Percentiles rank a stretch among this genome's conserved stretches.
Conservation (phyloP, 2,113 vertebrate species). For the Arothron firmamentum region DNA sequence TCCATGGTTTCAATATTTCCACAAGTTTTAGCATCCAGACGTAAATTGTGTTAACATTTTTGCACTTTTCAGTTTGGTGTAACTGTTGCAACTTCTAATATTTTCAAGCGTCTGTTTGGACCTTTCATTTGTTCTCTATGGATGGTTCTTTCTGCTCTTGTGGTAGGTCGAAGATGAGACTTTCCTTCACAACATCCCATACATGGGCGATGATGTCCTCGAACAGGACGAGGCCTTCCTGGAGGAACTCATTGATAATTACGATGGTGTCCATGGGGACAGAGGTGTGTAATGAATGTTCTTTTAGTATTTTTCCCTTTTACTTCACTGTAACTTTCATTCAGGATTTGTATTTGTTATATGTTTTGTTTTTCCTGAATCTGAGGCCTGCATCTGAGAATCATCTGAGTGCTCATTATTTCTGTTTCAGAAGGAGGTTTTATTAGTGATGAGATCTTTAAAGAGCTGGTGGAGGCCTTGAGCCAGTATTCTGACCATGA, state of each 20-base stretch:
- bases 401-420: not conserved
- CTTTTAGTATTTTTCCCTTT: not conserved
- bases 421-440: conserved; percentile 80
- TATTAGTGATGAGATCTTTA: conserved; percentile 92
- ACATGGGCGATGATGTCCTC: conserved; percentile 97
- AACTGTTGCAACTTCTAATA: too few species aligned
- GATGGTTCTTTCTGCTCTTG: conserved; percentile 1
- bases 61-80: too few species aligned
- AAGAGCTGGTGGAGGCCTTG: conserved; percentile 92
- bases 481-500: conserved; percentile 91
- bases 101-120: too few species aligned
- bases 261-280: conserved; percentile 95
- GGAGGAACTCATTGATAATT: conserved; percentile 97
- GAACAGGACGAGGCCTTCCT: conserved; percentile 98
- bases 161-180: conserved; percentile 96
- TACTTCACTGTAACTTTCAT: not conserved
- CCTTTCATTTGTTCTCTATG: too few species aligned
- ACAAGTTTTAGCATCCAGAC: too few species aligned
- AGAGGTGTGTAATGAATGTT: conserved; percentile 77
- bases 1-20: too few species aligned
- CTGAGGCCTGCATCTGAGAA: not conserved
- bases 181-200: conserved; percentile 96
- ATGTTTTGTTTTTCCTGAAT: not conserved
- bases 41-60: too few species aligned
- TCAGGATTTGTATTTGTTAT: not conserved